Percentiles rank a stretch among this genome's conserved stretches.
Evolutionary conservation across 2,113 vertebrate species (phyloP).

Genomic region (Chloropsis cyanopogon): DNA sequence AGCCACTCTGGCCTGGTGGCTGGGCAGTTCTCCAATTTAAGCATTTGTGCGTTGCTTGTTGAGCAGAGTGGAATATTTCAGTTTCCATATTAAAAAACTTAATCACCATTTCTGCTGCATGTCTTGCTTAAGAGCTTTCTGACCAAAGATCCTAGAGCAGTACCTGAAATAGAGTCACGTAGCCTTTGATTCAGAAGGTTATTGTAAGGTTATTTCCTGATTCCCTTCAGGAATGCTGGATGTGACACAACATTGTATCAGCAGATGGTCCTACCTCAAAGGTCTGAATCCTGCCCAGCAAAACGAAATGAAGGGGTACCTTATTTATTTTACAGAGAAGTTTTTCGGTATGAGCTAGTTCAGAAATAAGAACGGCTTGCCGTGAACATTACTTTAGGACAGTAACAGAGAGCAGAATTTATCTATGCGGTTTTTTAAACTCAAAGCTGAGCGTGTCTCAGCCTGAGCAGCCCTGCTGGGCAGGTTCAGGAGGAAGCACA

Average conservation of each 20-base stretch:
- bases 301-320: neutral
- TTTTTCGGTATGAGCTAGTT: neutral
- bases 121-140: neutral
- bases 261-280: neutral
- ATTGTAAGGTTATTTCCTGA: neutral
- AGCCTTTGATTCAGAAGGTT: neutral
- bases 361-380: neutral
- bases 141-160: neutral
- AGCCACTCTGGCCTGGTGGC: neutral
- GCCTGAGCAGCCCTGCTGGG: neutral
- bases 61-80: neutral
- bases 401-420: neutral
- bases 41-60: neutral
- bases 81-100: constrained; percentile 14
- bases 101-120: neutral
- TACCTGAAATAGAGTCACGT: neutral
- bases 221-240: neutral
- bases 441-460: neutral
- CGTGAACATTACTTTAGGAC: neutral
- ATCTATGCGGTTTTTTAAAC: rapidly evolving
- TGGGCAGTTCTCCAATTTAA: constrained; percentile 21
- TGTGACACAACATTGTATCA: neutral
- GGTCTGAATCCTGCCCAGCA: neutral
- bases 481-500: neutral
- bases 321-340: neutral